Evolutionary conservation across 2,113 vertebrate species (phyloP).

Genomic region (Zosterops lateralis): DNA sequence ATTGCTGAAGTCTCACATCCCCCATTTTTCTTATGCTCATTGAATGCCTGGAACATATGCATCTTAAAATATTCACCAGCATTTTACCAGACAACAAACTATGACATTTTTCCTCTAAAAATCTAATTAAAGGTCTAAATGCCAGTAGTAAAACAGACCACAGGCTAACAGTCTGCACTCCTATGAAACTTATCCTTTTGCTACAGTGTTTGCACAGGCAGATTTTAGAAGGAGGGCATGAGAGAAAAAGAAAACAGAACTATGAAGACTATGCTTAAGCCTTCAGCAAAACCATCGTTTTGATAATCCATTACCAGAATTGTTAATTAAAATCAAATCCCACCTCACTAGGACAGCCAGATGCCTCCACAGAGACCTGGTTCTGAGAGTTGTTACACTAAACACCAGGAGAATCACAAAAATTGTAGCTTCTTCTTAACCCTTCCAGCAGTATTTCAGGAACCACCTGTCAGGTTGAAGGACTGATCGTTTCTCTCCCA

Average conservation of each 20-base stretch:
- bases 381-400: slow-evolving; percentile 22
- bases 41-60: neutral
- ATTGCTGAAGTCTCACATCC: neutral
- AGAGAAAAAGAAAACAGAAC: neutral
- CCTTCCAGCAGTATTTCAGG: slow-evolving; percentile 53
- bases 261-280: neutral
- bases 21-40: neutral
- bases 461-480: slow-evolving; percentile 24
- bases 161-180: neutral
- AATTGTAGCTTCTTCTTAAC: slow-evolving; percentile 28
- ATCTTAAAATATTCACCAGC: neutral
- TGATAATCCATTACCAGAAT: slow-evolving; percentile 1
- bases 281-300: slow-evolving; percentile 20
- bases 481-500: slow-evolving; percentile 15
- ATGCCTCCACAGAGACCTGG: neutral
- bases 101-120: slow-evolving; percentile 10
- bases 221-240: neutral
- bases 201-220: neutral
- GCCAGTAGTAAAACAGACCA: neutral
- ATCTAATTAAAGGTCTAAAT: neutral
- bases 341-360: slow-evolving; percentile 12
- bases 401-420: slow-evolving; percentile 53
- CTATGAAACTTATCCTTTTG: neutral
- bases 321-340: slow-evolving; percentile 45
- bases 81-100: neutral